Evolutionary conservation across 2,113 vertebrate genomes (phyloP), one percentile per base, ranked within the genome.

Genomic region (Corydoras maculifer): DNA sequence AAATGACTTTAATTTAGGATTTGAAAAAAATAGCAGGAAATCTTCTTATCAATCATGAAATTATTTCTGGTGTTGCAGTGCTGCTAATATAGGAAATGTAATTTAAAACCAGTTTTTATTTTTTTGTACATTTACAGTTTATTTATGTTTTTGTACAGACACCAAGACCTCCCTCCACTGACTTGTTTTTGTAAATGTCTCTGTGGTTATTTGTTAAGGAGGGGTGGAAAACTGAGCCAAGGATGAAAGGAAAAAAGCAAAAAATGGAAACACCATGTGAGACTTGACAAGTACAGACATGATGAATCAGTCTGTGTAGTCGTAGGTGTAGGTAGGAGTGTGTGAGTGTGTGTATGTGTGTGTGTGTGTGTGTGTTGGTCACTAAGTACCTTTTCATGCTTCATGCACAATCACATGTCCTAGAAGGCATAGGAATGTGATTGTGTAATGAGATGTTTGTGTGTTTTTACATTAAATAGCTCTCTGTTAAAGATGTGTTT

Each of bases 241-340:
- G 7, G 7, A 43, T 4, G 35, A 43, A 43, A 43, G 35, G 7
- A 43, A 43, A 43, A 43, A 43, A 43, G 35, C 4, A 43, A 43
- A 43, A 43, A 43, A 43, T 43, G 35, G 35, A 43, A 43, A 43
- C 35, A 43, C 35, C 35, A 43, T 6, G 5, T 58, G 15, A 12
- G 54, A 58, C 53, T 29, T 15, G 62, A 50, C 70, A 73, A 32
- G 70, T 73, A 60, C 30, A 10, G 14, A 73, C 70, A 65, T 73
- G 70, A 7, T 49, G 58, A n/a, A 14, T 68, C 57, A 62, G 62
- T 58, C 31, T 43, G 14, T 60, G 15, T 70, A 43, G 49, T 12
- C 4, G 9, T 50, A 60, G 69, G 14, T 30, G 43, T 59, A 53
- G 12, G 58, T 74, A 35, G 51, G 51, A 53, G 51, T 12, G 18